Evolutionary conservation across 92 coral and sea anemone genomes (phyloP), one percentile per base, ranked within the genome.

Genomic region (Umimayanthus chanpuru): DNA sequence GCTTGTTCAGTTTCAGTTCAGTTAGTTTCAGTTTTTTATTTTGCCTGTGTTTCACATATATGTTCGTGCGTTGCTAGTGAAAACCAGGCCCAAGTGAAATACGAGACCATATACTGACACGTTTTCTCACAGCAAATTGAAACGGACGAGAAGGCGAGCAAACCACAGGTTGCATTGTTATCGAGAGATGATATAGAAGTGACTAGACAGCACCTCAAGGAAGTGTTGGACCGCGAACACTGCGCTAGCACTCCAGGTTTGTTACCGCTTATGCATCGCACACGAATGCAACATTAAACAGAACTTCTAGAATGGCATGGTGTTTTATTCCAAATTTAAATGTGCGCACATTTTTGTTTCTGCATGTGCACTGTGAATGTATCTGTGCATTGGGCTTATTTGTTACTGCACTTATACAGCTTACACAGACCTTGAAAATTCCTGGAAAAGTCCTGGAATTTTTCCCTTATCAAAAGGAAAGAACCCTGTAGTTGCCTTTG

Each of bases 111-210:
- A 4, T 61, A 14, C 2, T 20, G 12, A 16, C n/a, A n/a, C 36
- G 30, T 83, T 70, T 26, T 43, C 49, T 50, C 26, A 53, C 70
- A 90, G 93, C 88, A 41, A 81, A 87, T 90, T 66, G 90, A 87
- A 9, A 81, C 89, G 56, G 93, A 81, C 9, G 93, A 87, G 43
- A 87, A 67, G 44, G 91, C 84, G 9, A 66, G 61, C 43, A 88
- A 94, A 73, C 64, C 89, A 2, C 77, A 90, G 11, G 87, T 64
- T 21, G 30, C 66, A 73, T 29, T 82, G 1, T 81, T 91, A 36
- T 90, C 87, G 67, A 92, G 89, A 82, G 87, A 85, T 25, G 85
- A 88, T 73, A 40, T 86, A 73, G 76, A 92, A 82, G 77, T 90
- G 75, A 80, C 93, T 5, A 86, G 82, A 65, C 87, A 90, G 41